Evolutionary conservation across 2,113 vertebrate genomes (phyloP).

Genomic region (Verasper variegatus): DNA sequence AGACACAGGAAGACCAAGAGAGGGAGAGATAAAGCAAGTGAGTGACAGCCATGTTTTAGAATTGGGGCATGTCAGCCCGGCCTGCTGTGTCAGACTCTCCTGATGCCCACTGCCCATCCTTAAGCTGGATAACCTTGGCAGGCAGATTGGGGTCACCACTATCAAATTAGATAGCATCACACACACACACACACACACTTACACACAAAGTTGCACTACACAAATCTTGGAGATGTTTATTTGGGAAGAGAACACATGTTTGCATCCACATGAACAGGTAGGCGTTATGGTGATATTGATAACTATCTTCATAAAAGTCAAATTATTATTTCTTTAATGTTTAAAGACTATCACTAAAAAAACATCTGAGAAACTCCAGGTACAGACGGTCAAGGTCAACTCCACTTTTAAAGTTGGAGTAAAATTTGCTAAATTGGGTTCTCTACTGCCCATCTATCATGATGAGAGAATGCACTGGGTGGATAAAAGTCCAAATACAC

Average conservation of each 20-base stretch:
- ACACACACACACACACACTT: slow-evolving; percentile 39
- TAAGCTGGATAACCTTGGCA: slow-evolving; percentile 74
- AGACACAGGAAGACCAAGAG: slow-evolving; percentile 26
- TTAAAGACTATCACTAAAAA: too few relatives aligned
- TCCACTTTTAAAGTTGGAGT: background rate
- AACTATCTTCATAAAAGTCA: too few relatives aligned
- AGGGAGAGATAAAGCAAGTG: slow-evolving; percentile 26
- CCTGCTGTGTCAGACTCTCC: slow-evolving; percentile 76
- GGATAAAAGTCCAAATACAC: slow-evolving; percentile 47
- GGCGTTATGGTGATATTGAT: too few relatives aligned
- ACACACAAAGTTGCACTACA: slow-evolving; percentile 23
- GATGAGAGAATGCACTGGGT: slow-evolving; percentile 20
- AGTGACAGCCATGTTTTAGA: slow-evolving; percentile 68
- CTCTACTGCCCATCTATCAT: slow-evolving; percentile 23
- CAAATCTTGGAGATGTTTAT: slow-evolving; percentile 33
- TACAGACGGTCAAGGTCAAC: slow-evolving; percentile 1
- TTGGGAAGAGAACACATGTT: slow-evolving; percentile 21
- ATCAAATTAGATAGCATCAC: slow-evolving; percentile 80
- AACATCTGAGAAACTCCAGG: background rate
- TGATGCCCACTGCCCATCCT: slow-evolving; percentile 68
- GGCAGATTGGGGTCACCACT: slow-evolving; percentile 82
- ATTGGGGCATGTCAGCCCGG: slow-evolving; percentile 62
- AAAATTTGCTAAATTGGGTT: slow-evolving; percentile 36
- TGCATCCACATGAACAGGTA: slow-evolving; percentile 26
- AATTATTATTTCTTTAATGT: too few relatives aligned